Base-by-base conservation (phyloP, 1,140 invertebrate species). In the Homarus americanus region DNA sequence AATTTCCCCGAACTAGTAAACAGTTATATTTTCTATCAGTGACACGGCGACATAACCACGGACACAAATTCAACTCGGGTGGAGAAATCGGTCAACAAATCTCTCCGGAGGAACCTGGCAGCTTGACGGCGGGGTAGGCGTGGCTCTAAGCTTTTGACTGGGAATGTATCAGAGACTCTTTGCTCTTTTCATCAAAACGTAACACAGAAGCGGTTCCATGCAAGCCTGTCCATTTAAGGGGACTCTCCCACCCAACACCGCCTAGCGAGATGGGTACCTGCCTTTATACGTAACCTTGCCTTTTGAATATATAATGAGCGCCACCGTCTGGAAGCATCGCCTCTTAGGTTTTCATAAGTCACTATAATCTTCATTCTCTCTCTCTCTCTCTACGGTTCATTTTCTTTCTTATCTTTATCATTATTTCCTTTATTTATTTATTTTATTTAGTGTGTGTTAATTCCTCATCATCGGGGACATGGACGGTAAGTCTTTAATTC, bases 111-210 rank as follows among this genome's bases (percentile, higher is more conserved):
- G 32, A 32, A 49, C 78, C 4, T 80, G 79, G 79, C 79, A 58
- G 38, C 53, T 34, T 63, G 12, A 36, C 28, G 34, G 32, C 38
- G 12, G 32, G 32, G 79, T 38, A 32, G 79, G 53, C 79, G 79
- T 58, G 49, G 79, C 49, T 79, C 58, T 36, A 87, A 87, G 76
- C 85, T 66, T 79, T 87, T 79, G 85, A 79, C 75, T 79, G 75
- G 41, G 20, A 78, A 79, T 87, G 85, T 79, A 87, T 87, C 41
- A 36, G 76, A 36, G 40, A 40, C 85, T 40, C 75, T 79, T 79
- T 80, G 73, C 76, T 87, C 85, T 79, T 87, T 87, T 79, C 85
- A 87, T 87, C 76, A 87, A 87, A 87, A 79, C 85, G 85, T 87
- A 87, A 87, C 66, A 87, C 85, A 79, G 85, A 66, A 87, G 85